Evolutionary conservation across 1,140 invertebrate species (phyloP).

Genomic region (Procambarus virginalis): DNA sequence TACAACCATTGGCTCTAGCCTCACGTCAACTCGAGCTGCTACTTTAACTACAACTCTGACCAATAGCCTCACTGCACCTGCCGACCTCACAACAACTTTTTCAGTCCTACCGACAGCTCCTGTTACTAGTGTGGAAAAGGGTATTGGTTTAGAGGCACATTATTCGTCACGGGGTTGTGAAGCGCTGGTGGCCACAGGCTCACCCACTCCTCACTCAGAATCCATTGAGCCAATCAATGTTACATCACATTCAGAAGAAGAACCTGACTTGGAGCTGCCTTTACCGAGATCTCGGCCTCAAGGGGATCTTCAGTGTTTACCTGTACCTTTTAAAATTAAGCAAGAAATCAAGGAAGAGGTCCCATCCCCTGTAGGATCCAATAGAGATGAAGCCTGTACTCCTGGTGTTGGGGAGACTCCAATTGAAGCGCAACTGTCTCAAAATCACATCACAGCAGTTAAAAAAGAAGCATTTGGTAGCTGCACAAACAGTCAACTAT

Average conservation of each 20-base stretch:
- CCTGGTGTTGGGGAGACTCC: slow-evolving; percentile 17
- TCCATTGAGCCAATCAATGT: slow-evolving; percentile 36
- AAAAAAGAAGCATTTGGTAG: slow-evolving; percentile 28
- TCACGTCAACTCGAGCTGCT: slow-evolving; percentile 26
- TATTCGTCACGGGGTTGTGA: slow-evolving; percentile 31
- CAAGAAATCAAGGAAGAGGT: slow-evolving; percentile 59
- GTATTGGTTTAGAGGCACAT: slow-evolving; percentile 1
- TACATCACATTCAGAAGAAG: slow-evolving; percentile 45
- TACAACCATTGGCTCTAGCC: not conserved
- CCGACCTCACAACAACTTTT: slow-evolving; percentile 13
- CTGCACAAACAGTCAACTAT: not conserved
- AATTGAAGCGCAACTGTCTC: slow-evolving; percentile 7
- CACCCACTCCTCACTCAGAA: slow-evolving; percentile 25
- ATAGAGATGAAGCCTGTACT: slow-evolving; percentile 20
- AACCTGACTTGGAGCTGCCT: slow-evolving; percentile 24
- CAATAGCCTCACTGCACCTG: not conserved
- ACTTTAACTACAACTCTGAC: not conserved
- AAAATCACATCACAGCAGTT: slow-evolving; percentile 14
- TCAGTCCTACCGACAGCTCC: slow-evolving; percentile 20
- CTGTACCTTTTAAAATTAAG: slow-evolving; percentile 52
- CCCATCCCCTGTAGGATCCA: slow-evolving; percentile 43
- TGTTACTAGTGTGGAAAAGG: slow-evolving; percentile 31
- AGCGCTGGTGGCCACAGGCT: slow-evolving; percentile 32
- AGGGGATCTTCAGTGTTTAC: slow-evolving; percentile 8
- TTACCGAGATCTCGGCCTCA: slow-evolving; percentile 7